Conservation (phyloP, 2,888 invertebrate species). For the Standfussiana lucernea region DNA sequence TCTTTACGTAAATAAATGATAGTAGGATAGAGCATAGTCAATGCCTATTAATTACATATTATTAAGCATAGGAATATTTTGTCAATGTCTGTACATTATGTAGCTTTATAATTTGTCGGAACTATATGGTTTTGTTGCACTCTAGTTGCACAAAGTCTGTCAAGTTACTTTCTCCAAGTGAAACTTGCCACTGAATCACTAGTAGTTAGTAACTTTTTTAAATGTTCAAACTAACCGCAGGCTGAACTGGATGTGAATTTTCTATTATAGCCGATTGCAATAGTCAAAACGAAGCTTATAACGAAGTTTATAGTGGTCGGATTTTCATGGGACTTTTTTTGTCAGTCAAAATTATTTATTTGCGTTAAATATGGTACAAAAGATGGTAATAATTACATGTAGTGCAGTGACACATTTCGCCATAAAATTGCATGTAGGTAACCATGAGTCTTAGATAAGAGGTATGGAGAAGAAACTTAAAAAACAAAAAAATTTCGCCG, state of each 20-base stretch:
- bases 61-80: constrained; percentile 13
- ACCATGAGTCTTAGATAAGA: too few species aligned
- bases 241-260: neutral
- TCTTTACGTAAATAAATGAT: constrained; percentile 20
- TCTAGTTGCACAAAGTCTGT: constrained; percentile 1
- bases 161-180: neutral
- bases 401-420: too few species aligned
- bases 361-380: too few species aligned
- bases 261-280: neutral
- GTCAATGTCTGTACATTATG: constrained; percentile 20
- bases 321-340: too few species aligned
- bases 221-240: neutral
- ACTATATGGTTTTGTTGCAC: constrained; percentile 13
- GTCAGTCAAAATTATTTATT: too few species aligned
- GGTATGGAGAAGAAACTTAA: too few species aligned
- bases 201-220: neutral
- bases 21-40: constrained; percentile 21
- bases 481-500: too few species aligned
- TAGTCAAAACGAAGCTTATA: neutral
- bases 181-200: neutral
- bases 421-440: too few species aligned
- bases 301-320: too few species aligned
- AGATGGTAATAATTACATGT: too few species aligned
- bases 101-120: constrained; percentile 24
- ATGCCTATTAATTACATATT: constrained; percentile 25